These are phyloP conservation scores for Melanotaenia duboulayi DNA, from an alignment of 2,113 vertebrate species.

Conservation along the genomic window DNA sequence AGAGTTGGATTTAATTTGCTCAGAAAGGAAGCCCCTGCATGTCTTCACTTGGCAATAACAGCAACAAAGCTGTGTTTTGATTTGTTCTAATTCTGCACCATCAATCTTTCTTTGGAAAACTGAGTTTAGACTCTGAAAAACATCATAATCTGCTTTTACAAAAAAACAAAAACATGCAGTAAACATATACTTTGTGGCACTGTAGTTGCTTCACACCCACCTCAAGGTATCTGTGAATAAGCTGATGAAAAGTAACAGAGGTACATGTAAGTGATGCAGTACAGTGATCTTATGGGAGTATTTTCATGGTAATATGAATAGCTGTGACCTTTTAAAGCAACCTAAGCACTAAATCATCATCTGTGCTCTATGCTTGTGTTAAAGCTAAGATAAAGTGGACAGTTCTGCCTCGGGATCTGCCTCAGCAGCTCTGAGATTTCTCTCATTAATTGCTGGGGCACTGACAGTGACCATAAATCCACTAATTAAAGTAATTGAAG, in stretches of 20 bases:
- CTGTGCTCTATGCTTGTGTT: constrained; percentile 51
- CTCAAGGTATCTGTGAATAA: constrained; percentile 10
- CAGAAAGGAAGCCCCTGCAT: constrained; percentile 1
- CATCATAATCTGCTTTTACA: constrained; percentile 5
- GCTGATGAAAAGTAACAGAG: constrained; percentile 13
- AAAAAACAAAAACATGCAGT: not conserved
- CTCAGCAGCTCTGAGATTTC: constrained; percentile 58
- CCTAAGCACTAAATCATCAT: constrained; percentile 72
- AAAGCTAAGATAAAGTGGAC: constrained; percentile 68
- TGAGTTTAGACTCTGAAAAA: constrained; percentile 3
- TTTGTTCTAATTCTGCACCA: constrained; percentile 22
- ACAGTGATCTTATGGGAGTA: constrained; percentile 50
- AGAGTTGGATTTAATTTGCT: no score
- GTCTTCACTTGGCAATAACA: constrained; percentile 31
- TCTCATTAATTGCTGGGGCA: constrained; percentile 71
- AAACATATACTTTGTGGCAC: not conserved
- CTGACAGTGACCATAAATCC: constrained; percentile 59
- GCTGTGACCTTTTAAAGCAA: constrained; percentile 75
- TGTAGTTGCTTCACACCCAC: constrained; percentile 15
- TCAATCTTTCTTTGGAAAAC: constrained; percentile 21
- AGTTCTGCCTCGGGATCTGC: constrained; percentile 61
- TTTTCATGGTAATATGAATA: constrained; percentile 61
- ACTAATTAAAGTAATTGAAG: constrained; percentile 62
- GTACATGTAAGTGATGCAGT: constrained; percentile 23
- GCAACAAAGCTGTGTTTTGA: constrained; percentile 38